phyloP scores from a whole-genome alignment of 2,888 invertebrate genomes.

The Nesidiocoris tenuis region DNA sequence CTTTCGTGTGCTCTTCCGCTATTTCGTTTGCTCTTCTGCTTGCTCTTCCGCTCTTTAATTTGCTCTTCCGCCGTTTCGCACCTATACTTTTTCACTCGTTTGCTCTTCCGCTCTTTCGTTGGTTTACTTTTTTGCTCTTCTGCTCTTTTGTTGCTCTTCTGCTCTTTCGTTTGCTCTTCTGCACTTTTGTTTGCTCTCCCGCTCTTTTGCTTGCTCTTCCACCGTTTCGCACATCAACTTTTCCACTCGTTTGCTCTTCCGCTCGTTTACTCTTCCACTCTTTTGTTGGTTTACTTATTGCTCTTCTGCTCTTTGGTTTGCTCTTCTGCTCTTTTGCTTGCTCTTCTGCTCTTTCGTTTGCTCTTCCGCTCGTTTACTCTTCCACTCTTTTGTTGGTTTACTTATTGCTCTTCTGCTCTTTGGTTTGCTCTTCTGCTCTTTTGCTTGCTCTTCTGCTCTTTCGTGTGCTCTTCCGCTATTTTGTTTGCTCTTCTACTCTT shows the following conservation, averaged over 20 bases:
- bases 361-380: not conserved
- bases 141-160: not conserved
- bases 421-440: not conserved
- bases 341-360: not conserved
- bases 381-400: too few species aligned
- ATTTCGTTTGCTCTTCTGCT: not conserved
- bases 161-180: not conserved
- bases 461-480: not conserved
- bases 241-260: not conserved
- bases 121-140: too few species aligned
- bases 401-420: too few species aligned
- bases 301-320: not conserved
- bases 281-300: too few species aligned
- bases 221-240: not conserved
- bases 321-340: not conserved
- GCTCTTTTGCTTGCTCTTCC: not conserved
- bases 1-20: not conserved
- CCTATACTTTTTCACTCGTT: not conserved
- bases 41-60: too few species aligned
- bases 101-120: too few species aligned
- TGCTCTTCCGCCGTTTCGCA: not conserved
- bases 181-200: too few species aligned
- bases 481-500: not conserved
- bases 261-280: too few species aligned
- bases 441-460: not conserved